Conservation (phyloP, 2,888 invertebrate species). For the Sinohyriopsis cumingii region DNA sequence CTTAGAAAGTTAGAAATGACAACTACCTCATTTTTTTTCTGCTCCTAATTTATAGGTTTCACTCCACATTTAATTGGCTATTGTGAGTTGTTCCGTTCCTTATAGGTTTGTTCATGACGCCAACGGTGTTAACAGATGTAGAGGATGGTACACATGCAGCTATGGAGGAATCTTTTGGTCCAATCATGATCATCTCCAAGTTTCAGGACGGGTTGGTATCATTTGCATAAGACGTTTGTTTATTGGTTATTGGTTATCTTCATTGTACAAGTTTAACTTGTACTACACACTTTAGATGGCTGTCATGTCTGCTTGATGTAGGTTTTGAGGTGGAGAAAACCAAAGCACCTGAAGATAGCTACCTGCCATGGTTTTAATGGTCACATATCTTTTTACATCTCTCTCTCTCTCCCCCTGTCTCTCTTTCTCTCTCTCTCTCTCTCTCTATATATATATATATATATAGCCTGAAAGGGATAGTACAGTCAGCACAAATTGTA, state of each 20-base stretch:
- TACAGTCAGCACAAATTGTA: too few relatives aligned
- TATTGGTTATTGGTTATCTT: not conserved
- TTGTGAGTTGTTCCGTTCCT: not conserved
- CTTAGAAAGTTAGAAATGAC: too few relatives aligned
- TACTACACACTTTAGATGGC: not conserved
- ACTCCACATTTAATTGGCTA: too few relatives aligned
- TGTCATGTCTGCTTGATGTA: not conserved
- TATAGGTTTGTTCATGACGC: conserved; percentile 84
- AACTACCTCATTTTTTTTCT: too few relatives aligned
- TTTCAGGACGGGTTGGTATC: conserved; percentile 82
- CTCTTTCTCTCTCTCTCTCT: too few relatives aligned
- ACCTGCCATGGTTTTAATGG: not conserved
- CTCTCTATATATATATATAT: too few relatives aligned
- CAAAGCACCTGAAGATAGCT: not conserved
- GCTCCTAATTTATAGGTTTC: too few relatives aligned
- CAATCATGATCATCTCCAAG: conserved; percentile 95
- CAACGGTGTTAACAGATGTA: conserved; percentile 94
- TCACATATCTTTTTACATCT: not conserved
- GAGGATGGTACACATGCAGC: conserved; percentile 93
- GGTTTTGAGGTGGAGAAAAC: not conserved
- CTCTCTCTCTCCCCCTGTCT: not conserved
- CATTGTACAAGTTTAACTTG: not conserved
- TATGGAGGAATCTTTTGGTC: conserved; percentile 96
- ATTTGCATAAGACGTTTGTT: not conserved
- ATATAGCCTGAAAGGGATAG: too few relatives aligned